These are phyloP conservation scores for Penaeus japonicus DNA, from an alignment of 1,140 invertebrate genomes.

Conservation along the genomic window DNA sequence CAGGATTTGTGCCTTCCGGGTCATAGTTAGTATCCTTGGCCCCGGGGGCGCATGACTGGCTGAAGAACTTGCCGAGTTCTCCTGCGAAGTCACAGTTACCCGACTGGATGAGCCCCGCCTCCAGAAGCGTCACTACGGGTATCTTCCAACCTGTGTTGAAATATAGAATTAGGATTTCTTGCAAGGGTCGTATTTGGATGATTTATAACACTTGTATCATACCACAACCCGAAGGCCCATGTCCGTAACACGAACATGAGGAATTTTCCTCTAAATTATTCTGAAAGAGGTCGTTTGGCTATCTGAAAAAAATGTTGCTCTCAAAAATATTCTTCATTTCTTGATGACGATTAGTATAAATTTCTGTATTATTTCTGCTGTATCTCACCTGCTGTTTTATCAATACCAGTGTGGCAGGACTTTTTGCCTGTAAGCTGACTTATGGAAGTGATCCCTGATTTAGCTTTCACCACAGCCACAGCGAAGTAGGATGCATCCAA, in stretches of 20 bases:
- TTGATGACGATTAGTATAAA: too few relatives aligned
- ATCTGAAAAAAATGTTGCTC: too few relatives aligned
- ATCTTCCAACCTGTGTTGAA: conserved; percentile 66
- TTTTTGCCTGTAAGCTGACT: conserved; percentile 76
- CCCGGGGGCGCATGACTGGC: conserved; percentile 70
- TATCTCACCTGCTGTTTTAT: conserved; percentile 78
- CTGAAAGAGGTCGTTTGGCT: too few relatives aligned
- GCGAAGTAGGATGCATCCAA: conserved; percentile 61
- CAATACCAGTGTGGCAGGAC: conserved; percentile 91
- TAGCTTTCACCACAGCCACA: conserved; percentile 58
- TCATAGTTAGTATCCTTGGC: conserved; percentile 66
- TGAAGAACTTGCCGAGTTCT: conserved; percentile 70
- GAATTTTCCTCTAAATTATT: too few relatives aligned
- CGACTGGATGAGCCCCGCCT: conserved; percentile 64
- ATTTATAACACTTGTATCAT: not conserved
- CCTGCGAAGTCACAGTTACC: conserved; percentile 69
- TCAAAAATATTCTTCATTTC: too few relatives aligned
- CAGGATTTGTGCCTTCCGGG: conserved; percentile 65
- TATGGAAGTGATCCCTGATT: conserved; percentile 72
- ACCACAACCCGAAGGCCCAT: not conserved
- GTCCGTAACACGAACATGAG: too few relatives aligned
- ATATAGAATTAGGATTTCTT: conserved; percentile 13
- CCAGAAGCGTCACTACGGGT: conserved; percentile 66
- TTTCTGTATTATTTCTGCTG: not conserved
- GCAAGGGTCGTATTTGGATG: not conserved